Evolutionary conservation across 1,140 invertebrate genomes (phyloP).

Genomic region (Tribolium castaneum): DNA sequence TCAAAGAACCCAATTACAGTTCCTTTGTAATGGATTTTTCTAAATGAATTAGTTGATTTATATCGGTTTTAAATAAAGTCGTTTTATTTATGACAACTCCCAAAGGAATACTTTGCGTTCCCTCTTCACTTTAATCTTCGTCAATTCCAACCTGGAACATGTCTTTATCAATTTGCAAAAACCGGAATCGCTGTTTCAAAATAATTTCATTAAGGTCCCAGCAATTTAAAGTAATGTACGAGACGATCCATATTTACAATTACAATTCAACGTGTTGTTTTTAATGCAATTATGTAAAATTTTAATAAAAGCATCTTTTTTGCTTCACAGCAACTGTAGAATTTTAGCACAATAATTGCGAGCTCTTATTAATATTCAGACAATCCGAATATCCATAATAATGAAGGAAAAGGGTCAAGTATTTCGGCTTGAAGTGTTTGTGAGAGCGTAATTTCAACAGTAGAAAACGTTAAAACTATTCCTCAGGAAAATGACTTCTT

Average conservation of each 20-base stretch:
- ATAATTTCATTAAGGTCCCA: constrained; percentile 7
- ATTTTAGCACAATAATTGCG: constrained; percentile 6
- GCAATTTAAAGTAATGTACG: neutral
- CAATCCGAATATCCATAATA: constrained; percentile 42
- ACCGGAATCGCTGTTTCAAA: neutral
- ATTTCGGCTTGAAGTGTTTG: constrained; percentile 24
- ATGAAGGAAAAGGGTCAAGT: constrained; percentile 39
- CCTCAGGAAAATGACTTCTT: constrained; percentile 16
- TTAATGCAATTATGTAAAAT: constrained; percentile 1
- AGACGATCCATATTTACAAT: neutral
- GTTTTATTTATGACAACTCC: constrained; percentile 5
- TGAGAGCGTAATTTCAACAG: constrained; percentile 29
- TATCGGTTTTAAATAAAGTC: constrained; percentile 10
- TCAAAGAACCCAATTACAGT: neutral
- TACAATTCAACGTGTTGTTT: neutral
- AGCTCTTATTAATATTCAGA: constrained; percentile 37
- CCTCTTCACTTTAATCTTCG: constrained; percentile 20
- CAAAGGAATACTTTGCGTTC: constrained; percentile 4
- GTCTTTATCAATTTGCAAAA: constrained; percentile 31
- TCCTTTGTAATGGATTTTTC: neutral
- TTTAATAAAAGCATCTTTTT: neutral
- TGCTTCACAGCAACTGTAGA: neutral
- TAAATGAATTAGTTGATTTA: neutral
- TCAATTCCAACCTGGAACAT: constrained; percentile 6
- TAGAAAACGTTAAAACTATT: constrained; percentile 35